Percentiles rank a stretch among this genome's conserved stretches.
Conservation (phyloP, 53 echinoderm and acorn worm species). For the Zoroaster sp. region DNA sequence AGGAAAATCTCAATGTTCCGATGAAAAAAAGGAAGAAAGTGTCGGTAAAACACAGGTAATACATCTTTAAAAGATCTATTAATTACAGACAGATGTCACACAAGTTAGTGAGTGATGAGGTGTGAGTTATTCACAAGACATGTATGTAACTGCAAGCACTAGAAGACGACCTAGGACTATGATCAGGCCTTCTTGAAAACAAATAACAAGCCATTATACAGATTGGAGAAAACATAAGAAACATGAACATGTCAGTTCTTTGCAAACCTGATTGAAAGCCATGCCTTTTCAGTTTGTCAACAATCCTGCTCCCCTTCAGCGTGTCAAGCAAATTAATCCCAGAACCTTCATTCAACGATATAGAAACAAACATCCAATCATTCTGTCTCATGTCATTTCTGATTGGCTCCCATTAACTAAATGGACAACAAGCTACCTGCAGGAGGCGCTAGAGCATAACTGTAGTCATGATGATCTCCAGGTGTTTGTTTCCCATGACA, state of each 20-base stretch:
- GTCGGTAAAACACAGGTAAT: too few relatives aligned
- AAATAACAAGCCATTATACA: background rate
- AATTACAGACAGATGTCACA: too few relatives aligned
- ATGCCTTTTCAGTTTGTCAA: background rate
- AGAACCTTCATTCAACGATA: background rate
- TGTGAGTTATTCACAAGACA: background rate
- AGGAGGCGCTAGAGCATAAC: background rate
- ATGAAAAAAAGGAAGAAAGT: too few relatives aligned
- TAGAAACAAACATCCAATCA: constrained; percentile 45
- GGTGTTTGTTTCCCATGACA: constrained; percentile 53
- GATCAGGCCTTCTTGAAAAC: background rate
- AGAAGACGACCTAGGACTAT: background rate
- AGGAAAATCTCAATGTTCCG: too few relatives aligned
- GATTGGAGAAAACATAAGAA: background rate
- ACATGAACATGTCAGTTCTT: background rate
- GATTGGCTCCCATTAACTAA: constrained; percentile 44
- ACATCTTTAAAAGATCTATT: too few relatives aligned
- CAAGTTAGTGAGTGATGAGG: too few relatives aligned
- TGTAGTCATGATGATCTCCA: background rate
- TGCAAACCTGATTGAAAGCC: background rate
- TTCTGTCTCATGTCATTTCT: constrained; percentile 20
- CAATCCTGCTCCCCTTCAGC: background rate
- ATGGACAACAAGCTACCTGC: constrained; percentile 44
- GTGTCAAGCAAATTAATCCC: background rate
- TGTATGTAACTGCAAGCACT: background rate